These are phyloP conservation scores for Amphiprion ocellaris DNA, from an alignment of 2,113 vertebrate genomes.

Conservation along the genomic window DNA sequence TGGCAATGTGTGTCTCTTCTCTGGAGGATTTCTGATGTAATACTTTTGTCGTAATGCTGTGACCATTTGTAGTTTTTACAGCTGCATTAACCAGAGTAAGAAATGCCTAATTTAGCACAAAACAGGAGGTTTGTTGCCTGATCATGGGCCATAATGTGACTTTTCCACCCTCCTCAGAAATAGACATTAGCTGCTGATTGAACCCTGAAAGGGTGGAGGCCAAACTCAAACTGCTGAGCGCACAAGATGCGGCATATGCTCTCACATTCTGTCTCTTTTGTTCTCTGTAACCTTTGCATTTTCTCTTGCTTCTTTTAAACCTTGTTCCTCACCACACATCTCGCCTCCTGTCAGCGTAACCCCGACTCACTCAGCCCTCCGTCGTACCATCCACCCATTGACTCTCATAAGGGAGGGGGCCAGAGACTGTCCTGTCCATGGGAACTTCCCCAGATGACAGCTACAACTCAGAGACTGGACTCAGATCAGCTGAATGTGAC, in stretches of 20 bases:
- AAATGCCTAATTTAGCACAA: background rate
- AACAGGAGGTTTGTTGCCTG: conserved; percentile 7
- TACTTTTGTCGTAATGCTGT: conserved; percentile 1
- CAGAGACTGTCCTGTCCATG: conserved; percentile 38
- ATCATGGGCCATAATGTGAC: conserved; percentile 44
- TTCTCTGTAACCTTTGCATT: conserved; percentile 35
- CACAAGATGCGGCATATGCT: conserved; percentile 48
- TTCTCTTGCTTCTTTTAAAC: conserved; percentile 23
- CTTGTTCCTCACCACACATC: conserved; percentile 44
- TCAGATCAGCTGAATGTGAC: conserved; percentile 64
- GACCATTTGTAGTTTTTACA: conserved; percentile 30
- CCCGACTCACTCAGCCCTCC: conserved; percentile 7
- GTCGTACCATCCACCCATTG: conserved; percentile 6
- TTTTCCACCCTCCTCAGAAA: conserved; percentile 45
- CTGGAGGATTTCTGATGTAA: conserved; percentile 55
- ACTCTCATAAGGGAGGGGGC: background rate
- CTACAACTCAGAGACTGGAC: conserved; percentile 51
- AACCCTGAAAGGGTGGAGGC: conserved; percentile 36
- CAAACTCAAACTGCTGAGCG: conserved; percentile 49
- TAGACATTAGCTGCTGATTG: conserved; percentile 41
- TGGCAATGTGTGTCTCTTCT: conserved; percentile 20
- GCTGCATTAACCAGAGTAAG: conserved; percentile 3
- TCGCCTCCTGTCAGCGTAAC: conserved; percentile 28
- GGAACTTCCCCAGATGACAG: conserved; percentile 56
- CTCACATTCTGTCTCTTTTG: conserved; percentile 35